A percentile compares a stretch with the other conserved stretches of the same genome.
phyloP scores from a whole-genome alignment of 37 sponge, comb jelly and placozoan genomes.

The Cladorhizidae sp. region DNA sequence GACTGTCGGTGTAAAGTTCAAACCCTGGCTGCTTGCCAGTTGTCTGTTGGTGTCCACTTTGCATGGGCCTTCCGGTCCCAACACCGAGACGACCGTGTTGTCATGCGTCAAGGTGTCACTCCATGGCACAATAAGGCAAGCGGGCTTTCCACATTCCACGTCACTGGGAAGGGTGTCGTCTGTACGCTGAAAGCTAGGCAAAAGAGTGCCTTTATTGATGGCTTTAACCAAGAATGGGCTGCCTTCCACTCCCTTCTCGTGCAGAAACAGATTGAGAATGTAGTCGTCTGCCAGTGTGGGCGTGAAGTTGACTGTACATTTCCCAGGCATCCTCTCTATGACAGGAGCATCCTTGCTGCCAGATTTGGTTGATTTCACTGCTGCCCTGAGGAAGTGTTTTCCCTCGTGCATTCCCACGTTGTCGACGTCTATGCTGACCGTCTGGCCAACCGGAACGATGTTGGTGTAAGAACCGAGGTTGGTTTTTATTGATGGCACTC shows the following conservation, averaged over 20 bases:
- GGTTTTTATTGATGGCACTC: slow-evolving; percentile 10
- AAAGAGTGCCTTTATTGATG: slow-evolving; percentile 20
- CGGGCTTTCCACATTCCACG: slow-evolving; percentile 32
- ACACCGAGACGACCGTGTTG: neutral
- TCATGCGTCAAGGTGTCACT: neutral
- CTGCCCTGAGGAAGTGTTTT: neutral
- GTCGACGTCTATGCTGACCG: neutral
- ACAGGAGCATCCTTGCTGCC: neutral
- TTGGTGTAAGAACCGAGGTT: slow-evolving; percentile 8
- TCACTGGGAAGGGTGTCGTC: slow-evolving; percentile 4
- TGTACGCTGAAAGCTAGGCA: neutral
- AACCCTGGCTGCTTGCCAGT: neutral
- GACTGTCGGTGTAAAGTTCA: slow-evolving; percentile 18
- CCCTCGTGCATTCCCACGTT: slow-evolving; percentile 16
- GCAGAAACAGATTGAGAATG: slow-evolving; percentile 19
- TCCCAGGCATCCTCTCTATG: neutral
- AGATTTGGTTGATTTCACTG: neutral
- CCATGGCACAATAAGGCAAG: neutral
- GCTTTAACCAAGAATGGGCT: slow-evolving; percentile 69
- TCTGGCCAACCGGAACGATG: slow-evolving; percentile 7
- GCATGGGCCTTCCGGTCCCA: slow-evolving; percentile 31
- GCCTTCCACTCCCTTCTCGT: slow-evolving; percentile 29
- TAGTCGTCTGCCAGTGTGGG: slow-evolving; percentile 50
- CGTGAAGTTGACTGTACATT: neutral
- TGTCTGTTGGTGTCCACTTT: neutral